phyloP scores from a whole-genome alignment of 2,888 invertebrate species.

The Abrostola triplasia region DNA sequence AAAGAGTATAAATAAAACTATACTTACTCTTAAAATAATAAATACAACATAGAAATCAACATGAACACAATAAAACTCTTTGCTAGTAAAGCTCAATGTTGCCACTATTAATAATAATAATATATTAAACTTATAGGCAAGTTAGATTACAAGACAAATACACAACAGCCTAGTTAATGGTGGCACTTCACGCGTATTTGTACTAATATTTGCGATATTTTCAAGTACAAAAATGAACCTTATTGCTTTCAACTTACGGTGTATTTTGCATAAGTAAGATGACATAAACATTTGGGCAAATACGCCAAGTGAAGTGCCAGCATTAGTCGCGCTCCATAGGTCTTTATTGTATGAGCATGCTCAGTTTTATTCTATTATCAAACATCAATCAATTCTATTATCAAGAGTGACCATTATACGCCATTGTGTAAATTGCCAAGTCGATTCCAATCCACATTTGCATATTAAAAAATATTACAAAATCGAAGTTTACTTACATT shows the following conservation, averaged over 20 bases:
- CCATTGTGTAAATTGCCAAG: slow-evolving; percentile 1
- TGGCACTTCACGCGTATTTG: no score
- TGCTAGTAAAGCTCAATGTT: slow-evolving; percentile 15
- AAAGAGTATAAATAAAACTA: slow-evolving; percentile 6
- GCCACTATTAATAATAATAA: slow-evolving; percentile 4
- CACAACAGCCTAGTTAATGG: background rate
- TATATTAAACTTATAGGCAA: slow-evolving; percentile 19
- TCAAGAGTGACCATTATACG: background rate
- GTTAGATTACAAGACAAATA: background rate
- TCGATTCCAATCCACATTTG: background rate
- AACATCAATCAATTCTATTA: no score
- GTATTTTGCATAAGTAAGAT: no score
- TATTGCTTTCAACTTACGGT: no score
- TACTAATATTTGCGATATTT: no score
- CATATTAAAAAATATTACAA: background rate
- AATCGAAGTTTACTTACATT: slow-evolving; percentile 5
- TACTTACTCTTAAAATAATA: slow-evolving; percentile 31
- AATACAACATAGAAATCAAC: slow-evolving; percentile 38
- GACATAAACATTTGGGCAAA: no score
- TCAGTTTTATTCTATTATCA: no score
- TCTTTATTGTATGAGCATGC: background rate
- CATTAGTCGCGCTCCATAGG: no score
- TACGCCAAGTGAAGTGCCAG: no score
- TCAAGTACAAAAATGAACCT: no score
- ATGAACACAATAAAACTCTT: slow-evolving; percentile 49